Percentiles rank a stretch among this genome's conserved stretches.
phyloP scores from a whole-genome alignment of 2,113 vertebrate genomes.

The Regulus satrapa region DNA sequence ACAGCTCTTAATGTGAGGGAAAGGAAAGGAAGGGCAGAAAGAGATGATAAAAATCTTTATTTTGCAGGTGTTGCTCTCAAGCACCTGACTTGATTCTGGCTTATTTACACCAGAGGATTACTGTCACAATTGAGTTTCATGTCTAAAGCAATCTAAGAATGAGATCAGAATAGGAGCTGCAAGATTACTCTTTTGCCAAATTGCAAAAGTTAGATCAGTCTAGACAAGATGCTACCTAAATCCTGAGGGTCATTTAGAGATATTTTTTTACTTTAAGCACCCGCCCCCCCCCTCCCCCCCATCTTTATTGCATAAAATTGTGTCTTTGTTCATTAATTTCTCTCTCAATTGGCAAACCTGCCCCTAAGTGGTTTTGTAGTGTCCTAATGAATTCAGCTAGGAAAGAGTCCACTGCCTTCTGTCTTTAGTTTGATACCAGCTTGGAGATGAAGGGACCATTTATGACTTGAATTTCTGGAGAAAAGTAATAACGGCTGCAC shows the following conservation, averaged over 20 bases:
- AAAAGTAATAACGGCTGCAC: neutral
- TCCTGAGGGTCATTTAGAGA: neutral
- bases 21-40: neutral
- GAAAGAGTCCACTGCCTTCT: neutral
- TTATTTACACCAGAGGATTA: neutral
- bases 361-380: neutral
- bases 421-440: neutral
- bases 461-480: neutral
- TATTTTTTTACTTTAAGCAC: neutral
- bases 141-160: neutral
- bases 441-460: neutral
- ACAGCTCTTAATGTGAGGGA: neutral
- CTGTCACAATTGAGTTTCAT: fast-evolving
- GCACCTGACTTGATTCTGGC: neutral
- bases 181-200: neutral
- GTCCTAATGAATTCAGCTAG: neutral
- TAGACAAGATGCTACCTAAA: neutral
- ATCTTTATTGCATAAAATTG: neutral
- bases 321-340: neutral
- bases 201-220: neutral
- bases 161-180: neutral
- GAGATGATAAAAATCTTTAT: neutral
- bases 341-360: neutral
- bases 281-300: neutral
- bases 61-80: neutral